Conservation (phyloP, 2,888 invertebrate genomes). For the Spisula solida region DNA sequence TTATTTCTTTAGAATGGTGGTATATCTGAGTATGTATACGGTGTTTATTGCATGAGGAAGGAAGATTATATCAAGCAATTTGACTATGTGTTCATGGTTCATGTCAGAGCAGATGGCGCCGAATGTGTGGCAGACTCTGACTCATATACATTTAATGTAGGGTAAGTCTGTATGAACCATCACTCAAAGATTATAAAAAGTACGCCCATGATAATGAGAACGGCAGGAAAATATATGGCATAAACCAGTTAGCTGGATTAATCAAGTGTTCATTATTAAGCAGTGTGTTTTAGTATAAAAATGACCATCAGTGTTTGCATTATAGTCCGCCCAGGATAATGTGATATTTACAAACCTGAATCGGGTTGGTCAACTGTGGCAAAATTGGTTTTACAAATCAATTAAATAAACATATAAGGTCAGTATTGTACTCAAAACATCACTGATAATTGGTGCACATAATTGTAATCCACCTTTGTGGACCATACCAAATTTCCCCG, state of each 20-base stretch:
- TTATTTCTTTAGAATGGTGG: not conserved
- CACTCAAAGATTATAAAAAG: not conserved
- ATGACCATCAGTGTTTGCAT: not conserved
- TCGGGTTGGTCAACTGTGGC: too few species aligned
- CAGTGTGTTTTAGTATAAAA: not conserved
- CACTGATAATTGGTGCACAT: too few species aligned
- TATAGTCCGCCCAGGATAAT: too few species aligned
- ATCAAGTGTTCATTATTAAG: not conserved
- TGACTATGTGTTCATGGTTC: conserved; percentile 12
- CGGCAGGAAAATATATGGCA: not conserved
- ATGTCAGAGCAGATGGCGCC: not conserved
- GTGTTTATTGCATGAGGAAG: conserved; percentile 7
- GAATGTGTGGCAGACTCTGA: not conserved
- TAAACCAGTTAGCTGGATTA: not conserved
- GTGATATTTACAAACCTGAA: too few species aligned
- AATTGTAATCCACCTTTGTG: too few species aligned
- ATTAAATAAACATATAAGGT: too few species aligned
- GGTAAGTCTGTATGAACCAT: not conserved
- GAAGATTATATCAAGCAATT: conserved; percentile 1
- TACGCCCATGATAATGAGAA: not conserved
- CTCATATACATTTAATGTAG: not conserved
- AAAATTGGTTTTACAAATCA: too few species aligned
- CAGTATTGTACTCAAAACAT: too few species aligned
- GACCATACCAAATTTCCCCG: too few species aligned
- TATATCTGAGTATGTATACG: not conserved